These are phyloP conservation scores for Pipistrellus pipistrellus DNA, from an alignment of 2,797 vertebrate species.

Conservation along the genomic window DNA sequence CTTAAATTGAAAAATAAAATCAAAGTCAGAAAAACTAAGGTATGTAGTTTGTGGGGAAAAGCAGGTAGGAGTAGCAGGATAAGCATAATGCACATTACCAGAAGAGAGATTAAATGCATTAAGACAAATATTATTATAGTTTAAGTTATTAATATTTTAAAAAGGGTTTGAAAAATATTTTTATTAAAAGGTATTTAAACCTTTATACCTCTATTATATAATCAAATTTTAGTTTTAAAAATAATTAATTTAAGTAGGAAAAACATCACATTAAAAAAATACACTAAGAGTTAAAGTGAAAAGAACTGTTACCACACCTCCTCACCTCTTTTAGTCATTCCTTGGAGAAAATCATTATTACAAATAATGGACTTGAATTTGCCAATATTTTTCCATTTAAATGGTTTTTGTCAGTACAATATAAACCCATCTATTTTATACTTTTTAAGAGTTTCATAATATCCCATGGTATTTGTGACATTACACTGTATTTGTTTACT, in stretches of 20 bases:
- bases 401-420: background rate
- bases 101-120: background rate
- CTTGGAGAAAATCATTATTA: background rate
- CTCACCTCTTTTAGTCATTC: background rate
- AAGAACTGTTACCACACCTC: background rate
- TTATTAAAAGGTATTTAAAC: background rate
- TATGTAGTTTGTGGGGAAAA: background rate
- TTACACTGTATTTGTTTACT: background rate
- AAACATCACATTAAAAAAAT: background rate
- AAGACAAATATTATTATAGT: background rate
- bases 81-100: background rate
- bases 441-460: background rate
- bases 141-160: background rate
- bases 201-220: background rate
- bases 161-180: background rate
- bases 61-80: background rate
- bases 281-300: background rate
- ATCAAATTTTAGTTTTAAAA: background rate
- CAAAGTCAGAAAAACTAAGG: background rate
- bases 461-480: background rate
- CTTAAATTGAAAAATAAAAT: slow-evolving; percentile 50
- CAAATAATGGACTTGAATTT: background rate
- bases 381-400: background rate
- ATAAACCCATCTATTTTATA: background rate
- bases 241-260: background rate